Base-by-base conservation (phyloP, 2,888 invertebrate species). In the Chirona hameri region DNA sequence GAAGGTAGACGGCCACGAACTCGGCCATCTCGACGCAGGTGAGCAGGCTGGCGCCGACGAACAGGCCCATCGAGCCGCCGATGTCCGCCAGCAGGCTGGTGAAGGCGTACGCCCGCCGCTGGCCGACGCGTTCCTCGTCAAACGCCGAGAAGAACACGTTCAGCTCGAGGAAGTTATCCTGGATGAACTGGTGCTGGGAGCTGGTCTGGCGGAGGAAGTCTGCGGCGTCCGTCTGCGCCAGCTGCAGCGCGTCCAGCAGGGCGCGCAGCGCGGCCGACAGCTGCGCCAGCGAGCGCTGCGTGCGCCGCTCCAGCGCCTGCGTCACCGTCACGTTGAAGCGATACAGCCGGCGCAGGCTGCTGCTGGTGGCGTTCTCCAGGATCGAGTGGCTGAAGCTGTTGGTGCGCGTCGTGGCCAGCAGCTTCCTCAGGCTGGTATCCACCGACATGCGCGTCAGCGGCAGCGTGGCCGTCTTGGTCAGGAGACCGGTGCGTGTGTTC, bases 21-120 rank as follows among this genome's bases (percentile, higher is more conserved):
- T 76, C 76, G 39, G 12, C 39, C 76, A 76, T 46, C 46, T 76
- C 76, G 21, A 76, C 76, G 9, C 76, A 76, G 39, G 76, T 76
- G 39, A 76, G 76, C 76, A 76, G 76, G 76, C 76, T 76, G 76
- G 76, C 76, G 21, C 76, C 76, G 24, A 76, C 76, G 24, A 76
- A 76, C 7, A 76, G 76, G 39, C 76, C 76, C 76, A 76, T 76
- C 21, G 27, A 27, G 76, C 76, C 76, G 9, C 76, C 76, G 39
- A 76, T 46, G 76, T 76, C 76, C 39, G 76, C 76, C 76, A 76
- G 76, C 76, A 76, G 76, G 24, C 76, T 76, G 76, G 76, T 76
- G 39, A 76, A 46, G 9, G 24, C 4, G 76, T 76, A 76, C 39
- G 76, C 76, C 21, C 10, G 39, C 39, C 31, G 39, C 76, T 76